Evolutionary conservation across 2,113 vertebrate species (phyloP).

Genomic region (Natator depressus): DNA sequence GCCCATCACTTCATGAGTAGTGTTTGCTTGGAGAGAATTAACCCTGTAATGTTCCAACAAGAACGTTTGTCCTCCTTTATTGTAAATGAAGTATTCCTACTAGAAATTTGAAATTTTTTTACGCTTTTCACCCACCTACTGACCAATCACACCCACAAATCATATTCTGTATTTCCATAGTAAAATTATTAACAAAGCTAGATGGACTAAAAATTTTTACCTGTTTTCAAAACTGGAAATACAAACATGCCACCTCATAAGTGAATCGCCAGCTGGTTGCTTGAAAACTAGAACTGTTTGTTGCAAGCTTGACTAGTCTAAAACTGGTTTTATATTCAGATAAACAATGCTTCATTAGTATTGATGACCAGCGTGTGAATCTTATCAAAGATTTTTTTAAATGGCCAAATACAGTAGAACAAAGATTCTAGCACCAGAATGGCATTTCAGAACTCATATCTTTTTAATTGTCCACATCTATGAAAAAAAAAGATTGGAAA

Average conservation of each 20-base stretch:
- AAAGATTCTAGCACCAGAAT: not conserved
- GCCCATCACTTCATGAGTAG: not conserved
- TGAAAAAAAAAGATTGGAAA: not conserved
- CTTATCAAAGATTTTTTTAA: not conserved
- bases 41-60: not conserved
- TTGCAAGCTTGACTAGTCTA: not conserved
- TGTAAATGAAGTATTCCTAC: not conserved
- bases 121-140: not conserved
- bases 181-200: not conserved
- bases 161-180: not conserved
- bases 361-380: not conserved
- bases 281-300: not conserved
- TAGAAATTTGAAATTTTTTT: fast-evolving
- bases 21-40: not conserved
- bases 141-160: not conserved
- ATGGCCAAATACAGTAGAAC: not conserved
- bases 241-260: not conserved
- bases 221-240: not conserved
- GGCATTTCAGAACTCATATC: not conserved
- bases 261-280: not conserved
- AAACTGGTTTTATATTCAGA: not conserved
- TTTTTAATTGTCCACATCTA: not conserved
- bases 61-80: not conserved
- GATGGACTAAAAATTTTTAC: too few relatives aligned
- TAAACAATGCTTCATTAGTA: not conserved